These are phyloP conservation scores for Hippocampus zosterae DNA, from an alignment of 2,113 vertebrate species.

Conservation along the genomic window DNA sequence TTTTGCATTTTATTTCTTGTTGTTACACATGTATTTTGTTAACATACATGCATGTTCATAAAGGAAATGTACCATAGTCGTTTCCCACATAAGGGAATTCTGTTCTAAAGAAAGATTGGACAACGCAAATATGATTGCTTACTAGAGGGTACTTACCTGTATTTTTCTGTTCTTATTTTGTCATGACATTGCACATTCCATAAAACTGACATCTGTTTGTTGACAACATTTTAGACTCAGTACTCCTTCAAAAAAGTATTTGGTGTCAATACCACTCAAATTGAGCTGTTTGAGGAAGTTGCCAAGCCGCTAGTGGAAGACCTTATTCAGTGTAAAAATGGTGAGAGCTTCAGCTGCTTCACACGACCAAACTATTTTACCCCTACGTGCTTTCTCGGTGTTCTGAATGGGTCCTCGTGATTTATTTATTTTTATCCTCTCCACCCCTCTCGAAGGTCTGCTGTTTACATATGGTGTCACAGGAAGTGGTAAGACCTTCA, in stretches of 20 bases:
- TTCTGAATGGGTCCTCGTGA: background rate
- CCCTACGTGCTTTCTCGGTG: background rate
- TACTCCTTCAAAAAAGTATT: constrained; percentile 95
- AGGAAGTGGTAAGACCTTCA: constrained; percentile 92
- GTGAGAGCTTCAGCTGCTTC: constrained; percentile 56
- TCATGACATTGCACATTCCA: background rate
- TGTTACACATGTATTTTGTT: too few species aligned
- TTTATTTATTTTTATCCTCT: too few species aligned
- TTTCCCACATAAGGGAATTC: too few species aligned
- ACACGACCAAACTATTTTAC: background rate
- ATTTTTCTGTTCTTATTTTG: background rate
- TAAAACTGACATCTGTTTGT: background rate
- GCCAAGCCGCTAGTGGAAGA: constrained; percentile 88
- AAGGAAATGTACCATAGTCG: too few species aligned
- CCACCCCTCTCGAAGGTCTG: constrained; percentile 71
- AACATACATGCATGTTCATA: too few species aligned
- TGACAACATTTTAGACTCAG: constrained; percentile 75
- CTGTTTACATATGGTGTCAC: constrained; percentile 96
- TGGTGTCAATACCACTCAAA: constrained; percentile 80
- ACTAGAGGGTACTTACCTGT: background rate
- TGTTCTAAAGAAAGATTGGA: too few species aligned
- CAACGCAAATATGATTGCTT: too few species aligned
- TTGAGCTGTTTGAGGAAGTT: constrained; percentile 85
- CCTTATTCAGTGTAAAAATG: constrained; percentile 90
- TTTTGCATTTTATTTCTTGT: too few species aligned